These are phyloP conservation scores for Drosophila nr. perissopoda DNA, from an alignment of 2,888 invertebrate genomes.

Conservation along the genomic window DNA sequence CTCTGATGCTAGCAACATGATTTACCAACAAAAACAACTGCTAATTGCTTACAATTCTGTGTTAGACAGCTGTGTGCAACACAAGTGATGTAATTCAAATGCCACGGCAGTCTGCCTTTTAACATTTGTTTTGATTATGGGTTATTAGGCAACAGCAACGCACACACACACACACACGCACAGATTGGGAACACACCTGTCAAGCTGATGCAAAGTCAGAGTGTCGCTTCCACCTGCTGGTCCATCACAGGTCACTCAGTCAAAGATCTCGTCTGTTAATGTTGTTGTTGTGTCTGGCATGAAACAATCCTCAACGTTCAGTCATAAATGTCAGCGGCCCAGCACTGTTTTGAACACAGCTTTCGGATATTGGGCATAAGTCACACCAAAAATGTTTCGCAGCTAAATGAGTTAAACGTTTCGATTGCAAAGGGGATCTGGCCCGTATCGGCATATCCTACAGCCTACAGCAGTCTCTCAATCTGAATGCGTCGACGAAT, in stretches of 20 bases:
- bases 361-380: slow-evolving; percentile 4
- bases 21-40: background rate
- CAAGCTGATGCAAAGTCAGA: slow-evolving; percentile 4
- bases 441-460: slow-evolving; percentile 46
- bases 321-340: slow-evolving; percentile 42
- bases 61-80: slow-evolving; percentile 6
- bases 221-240: slow-evolving; percentile 1
- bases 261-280: slow-evolving; percentile 6
- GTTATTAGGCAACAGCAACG: slow-evolving; percentile 3
- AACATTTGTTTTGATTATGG: slow-evolving; percentile 15
- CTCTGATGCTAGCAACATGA: background rate
- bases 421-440: background rate
- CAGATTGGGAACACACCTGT: slow-evolving; percentile 8
- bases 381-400: background rate
- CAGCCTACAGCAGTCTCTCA: slow-evolving; percentile 37
- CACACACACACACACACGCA: background rate
- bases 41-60: background rate
- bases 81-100: slow-evolving; percentile 9
- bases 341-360: slow-evolving; percentile 12
- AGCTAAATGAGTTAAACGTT: background rate
- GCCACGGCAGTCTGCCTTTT: slow-evolving; percentile 10
- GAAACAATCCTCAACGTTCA: slow-evolving; percentile 18
- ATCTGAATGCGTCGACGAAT: slow-evolving; percentile 34
- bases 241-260: slow-evolving; percentile 12
- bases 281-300: background rate